Conservation (phyloP, 2,797 vertebrate genomes). For the Falco cherrug region DNA sequence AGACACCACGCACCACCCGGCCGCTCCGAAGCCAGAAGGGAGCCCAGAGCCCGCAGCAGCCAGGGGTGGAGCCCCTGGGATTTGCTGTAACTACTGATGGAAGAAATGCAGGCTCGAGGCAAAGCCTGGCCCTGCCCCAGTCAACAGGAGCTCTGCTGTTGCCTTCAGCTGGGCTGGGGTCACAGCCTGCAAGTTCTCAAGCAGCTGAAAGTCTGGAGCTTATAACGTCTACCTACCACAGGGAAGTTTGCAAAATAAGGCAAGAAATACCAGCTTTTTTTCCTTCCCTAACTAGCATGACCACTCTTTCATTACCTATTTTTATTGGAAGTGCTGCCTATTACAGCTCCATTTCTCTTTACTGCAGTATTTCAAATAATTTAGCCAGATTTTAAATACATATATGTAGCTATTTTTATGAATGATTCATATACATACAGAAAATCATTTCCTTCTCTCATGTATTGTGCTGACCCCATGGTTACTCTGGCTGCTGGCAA, state of each 20-base stretch:
- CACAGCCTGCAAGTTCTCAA: neutral
- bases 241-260: neutral
- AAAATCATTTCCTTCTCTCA: neutral
- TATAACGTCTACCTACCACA: neutral
- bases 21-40: neutral
- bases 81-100: neutral
- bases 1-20: neutral
- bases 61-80: neutral
- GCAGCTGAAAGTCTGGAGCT: neutral
- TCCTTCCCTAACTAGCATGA: neutral
- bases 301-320: neutral
- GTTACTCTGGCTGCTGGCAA: neutral
- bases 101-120: neutral
- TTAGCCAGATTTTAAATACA: neutral
- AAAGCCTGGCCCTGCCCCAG: neutral
- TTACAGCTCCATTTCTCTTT: neutral
- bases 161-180: neutral
- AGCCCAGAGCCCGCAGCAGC: neutral
- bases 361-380: neutral
- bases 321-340: neutral
- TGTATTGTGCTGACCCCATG: neutral
- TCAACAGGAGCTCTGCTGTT: neutral
- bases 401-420: neutral
- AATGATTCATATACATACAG: neutral
- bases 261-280: neutral